These are phyloP conservation scores for Tuberolachnus salignus DNA, from an alignment of 2,888 invertebrate species.

Conservation along the genomic window DNA sequence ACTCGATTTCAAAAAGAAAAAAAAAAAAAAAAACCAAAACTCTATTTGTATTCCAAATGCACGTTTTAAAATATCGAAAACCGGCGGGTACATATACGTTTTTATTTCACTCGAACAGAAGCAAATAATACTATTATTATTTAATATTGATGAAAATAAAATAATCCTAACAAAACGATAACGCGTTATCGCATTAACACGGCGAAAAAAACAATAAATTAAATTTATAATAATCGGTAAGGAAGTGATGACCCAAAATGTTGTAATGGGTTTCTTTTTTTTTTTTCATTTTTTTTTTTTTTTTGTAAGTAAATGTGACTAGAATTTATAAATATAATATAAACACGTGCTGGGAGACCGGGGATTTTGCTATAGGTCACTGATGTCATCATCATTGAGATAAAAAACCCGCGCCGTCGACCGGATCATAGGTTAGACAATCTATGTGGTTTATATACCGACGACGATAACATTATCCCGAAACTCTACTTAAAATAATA, in stretches of 20 bases:
- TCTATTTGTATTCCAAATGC: too few relatives aligned
- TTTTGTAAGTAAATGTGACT: conserved; percentile 35
- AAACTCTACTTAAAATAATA: too few relatives aligned
- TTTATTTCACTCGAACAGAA: too few relatives aligned
- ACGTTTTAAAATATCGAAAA: too few relatives aligned
- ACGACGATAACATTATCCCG: too few relatives aligned
- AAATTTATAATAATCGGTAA: neutral
- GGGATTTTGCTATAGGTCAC: conserved; percentile 43
- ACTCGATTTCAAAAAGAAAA: too few relatives aligned
- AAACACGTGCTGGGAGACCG: neutral
- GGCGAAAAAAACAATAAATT: conserved; percentile 11
- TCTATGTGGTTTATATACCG: conserved; percentile 6
- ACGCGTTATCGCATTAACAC: neutral
- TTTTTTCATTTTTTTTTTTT: neutral
- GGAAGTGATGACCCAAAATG: conserved; percentile 36
- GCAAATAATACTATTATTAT: neutral
- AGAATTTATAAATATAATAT: conserved; percentile 7
- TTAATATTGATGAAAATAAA: neutral
- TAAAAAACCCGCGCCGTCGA: conserved; percentile 3
- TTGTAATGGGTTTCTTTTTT: conserved; percentile 20
- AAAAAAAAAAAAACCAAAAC: too few relatives aligned
- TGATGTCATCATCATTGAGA: conserved; percentile 29
- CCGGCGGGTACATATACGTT: too few relatives aligned
- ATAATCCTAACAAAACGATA: neutral
- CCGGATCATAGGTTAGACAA: conserved; percentile 30